Evolutionary conservation across 2,888 invertebrate species (phyloP), one percentile per base, ranked within the genome.

Genomic region (Timema podura): DNA sequence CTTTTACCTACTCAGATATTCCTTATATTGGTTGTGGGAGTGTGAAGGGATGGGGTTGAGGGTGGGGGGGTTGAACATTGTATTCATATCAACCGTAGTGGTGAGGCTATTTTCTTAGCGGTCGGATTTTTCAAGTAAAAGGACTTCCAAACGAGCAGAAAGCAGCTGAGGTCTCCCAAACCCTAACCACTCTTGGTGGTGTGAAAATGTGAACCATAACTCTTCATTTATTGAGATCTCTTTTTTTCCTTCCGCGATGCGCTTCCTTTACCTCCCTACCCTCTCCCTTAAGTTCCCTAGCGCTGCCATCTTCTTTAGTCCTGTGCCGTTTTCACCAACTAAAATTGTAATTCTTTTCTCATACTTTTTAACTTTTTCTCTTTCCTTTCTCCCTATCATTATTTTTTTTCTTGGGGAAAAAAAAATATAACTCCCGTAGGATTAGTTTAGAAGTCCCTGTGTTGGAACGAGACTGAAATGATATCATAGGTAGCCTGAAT

Each of bases 1-100:
- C 73, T 73, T 72, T 72, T 73, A 69, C 72, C 71, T 73, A 73
- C 73, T 73, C 72, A 73, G 48, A 68, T 72, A 73, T 73, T 73
- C 73, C 64, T 16, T 69, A 47, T 59, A 59, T 9, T 69, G 64
- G 69, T 47, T 16, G 15, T 44, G 47, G 51, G 51, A 13, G 67
- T 57, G 54, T 54, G 51, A 57, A 16, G 46, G 54, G 54, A 57
- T 30, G 68, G 6, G 48, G 6, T 59, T 15, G 44, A 48, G 64
- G 59, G 51, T 44, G n/a, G 64, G 64, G 64, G 64, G 61, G 7
- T 5, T n/a, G 51, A 51, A 51, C 13, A 10, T 61, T 61, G 30
- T 30, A 30, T 30, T 30, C 30, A 30, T 30, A 30, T 30, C 30
- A 30, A 30, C 30, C 30, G 3, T 30, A 3, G 30, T 30, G 30